phyloP scores from a whole-genome alignment of 2,113 vertebrate species.

The Tetrao urogallus region DNA sequence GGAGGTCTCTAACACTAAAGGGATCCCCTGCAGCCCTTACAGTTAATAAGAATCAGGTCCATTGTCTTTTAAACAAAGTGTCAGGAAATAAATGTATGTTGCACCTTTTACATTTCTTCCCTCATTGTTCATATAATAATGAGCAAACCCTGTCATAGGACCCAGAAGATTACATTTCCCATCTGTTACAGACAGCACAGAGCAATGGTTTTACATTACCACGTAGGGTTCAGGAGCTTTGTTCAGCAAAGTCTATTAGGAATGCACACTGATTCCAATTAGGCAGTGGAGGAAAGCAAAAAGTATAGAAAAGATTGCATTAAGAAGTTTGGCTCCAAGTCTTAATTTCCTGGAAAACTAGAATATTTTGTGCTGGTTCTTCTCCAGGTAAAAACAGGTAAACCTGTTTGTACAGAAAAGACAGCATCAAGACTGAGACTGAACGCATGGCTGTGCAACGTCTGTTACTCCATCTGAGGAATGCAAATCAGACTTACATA shows the following conservation, averaged over 20 bases:
- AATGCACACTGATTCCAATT: conserved; percentile 51
- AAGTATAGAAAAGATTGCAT: neutral
- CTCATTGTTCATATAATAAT: conserved; percentile 54
- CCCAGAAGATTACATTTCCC: conserved; percentile 60
- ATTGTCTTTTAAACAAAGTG: neutral
- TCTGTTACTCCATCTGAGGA: neutral
- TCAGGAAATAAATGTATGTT: neutral
- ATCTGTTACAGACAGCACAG: conserved; percentile 18
- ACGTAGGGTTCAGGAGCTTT: conserved; percentile 33
- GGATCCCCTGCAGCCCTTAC: neutral
- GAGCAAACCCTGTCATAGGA: conserved; percentile 32
- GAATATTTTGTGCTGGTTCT: neutral
- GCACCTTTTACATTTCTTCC: conserved; percentile 22
- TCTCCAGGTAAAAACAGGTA: conserved; percentile 20
- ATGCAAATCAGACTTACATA: neutral
- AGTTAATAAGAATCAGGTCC: neutral
- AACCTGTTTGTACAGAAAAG: neutral
- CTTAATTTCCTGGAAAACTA: conserved; percentile 26
- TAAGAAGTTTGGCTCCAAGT: neutral
- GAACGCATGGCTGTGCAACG: neutral
- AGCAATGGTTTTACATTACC: conserved; percentile 54
- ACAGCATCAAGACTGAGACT: neutral
- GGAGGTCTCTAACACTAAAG: neutral
- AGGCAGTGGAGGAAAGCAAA: neutral
- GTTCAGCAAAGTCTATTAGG: conserved; percentile 50